These are phyloP conservation scores for Microtus obscurus DNA, from an alignment of 2,797 vertebrate genomes.

Conservation along the genomic window DNA sequence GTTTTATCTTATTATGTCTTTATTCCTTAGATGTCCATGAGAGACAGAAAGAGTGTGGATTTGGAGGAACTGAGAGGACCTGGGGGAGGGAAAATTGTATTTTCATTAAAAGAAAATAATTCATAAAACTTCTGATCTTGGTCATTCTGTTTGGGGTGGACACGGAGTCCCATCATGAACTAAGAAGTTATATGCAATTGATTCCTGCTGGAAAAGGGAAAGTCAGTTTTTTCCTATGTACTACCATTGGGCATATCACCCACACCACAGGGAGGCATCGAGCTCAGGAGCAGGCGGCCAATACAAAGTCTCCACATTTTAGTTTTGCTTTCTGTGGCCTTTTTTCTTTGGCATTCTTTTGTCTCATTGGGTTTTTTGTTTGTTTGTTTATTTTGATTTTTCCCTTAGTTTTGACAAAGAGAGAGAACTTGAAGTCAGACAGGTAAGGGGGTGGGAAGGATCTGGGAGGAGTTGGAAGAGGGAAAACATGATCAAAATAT, in stretches of 20 bases:
- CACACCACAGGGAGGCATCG: background rate
- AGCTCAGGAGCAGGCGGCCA: background rate
- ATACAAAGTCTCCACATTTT: background rate
- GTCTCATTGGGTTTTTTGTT: background rate
- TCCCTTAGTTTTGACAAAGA: background rate
- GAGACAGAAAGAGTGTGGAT: background rate
- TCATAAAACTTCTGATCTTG: background rate
- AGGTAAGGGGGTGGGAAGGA: background rate
- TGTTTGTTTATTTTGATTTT: background rate
- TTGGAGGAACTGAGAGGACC: background rate
- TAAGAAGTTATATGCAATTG: background rate
- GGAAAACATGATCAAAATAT: background rate
- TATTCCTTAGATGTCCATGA: background rate
- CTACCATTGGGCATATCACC: background rate
- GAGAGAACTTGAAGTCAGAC: background rate
- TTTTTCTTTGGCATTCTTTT: background rate
- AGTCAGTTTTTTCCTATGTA: background rate
- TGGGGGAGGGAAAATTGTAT: background rate
- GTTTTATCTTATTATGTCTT: background rate
- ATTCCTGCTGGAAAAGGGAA: background rate
- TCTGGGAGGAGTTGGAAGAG: background rate
- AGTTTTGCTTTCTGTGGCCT: background rate
- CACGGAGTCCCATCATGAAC: background rate
- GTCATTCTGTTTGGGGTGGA: background rate
- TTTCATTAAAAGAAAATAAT: background rate